Evolutionary conservation across 2,113 vertebrate genomes (phyloP).

Genomic region (Oxygymnocypris stewartii): DNA sequence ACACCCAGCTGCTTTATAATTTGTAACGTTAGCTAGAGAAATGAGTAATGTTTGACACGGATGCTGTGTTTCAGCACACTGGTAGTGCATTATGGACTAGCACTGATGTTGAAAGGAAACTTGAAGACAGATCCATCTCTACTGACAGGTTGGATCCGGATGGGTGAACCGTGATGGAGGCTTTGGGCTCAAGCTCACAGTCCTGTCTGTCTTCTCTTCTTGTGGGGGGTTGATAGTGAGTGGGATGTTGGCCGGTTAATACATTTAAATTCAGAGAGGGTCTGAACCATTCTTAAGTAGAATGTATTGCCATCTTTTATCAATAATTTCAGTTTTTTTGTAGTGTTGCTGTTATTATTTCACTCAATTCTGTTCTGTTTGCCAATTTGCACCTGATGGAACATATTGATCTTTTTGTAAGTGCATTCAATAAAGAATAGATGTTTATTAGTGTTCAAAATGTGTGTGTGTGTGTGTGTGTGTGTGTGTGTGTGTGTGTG

Average conservation of each 20-base stretch:
- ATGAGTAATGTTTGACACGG: conserved; percentile 34
- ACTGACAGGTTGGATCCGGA: conserved; percentile 58
- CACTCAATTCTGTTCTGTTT: conserved; percentile 31
- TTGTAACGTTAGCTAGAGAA: conserved; percentile 37
- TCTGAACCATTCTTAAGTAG: conserved; percentile 4
- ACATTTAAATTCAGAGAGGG: conserved; percentile 5
- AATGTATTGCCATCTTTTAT: neutral
- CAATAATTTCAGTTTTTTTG: conserved; percentile 28
- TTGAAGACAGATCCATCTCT: conserved; percentile 60
- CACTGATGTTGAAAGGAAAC: conserved; percentile 32
- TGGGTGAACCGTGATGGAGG: conserved; percentile 55
- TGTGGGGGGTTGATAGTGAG: neutral
- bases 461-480: neutral
- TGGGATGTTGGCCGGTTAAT: neutral
- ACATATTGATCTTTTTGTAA: conserved; percentile 23
- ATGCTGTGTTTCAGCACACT: conserved; percentile 47
- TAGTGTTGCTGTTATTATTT: conserved; percentile 38
- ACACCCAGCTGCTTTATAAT: conserved; percentile 39
- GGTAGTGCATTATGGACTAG: conserved; percentile 45
- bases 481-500: too few relatives aligned
- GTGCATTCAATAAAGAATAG: neutral
- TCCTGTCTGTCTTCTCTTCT: conserved; percentile 3
- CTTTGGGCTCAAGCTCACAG: conserved; percentile 46
- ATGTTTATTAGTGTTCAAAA: neutral
- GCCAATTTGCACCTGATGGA: conserved; percentile 34